Evolutionary conservation across 2,113 vertebrate species (phyloP).

Genomic region (Meles meles): DNA sequence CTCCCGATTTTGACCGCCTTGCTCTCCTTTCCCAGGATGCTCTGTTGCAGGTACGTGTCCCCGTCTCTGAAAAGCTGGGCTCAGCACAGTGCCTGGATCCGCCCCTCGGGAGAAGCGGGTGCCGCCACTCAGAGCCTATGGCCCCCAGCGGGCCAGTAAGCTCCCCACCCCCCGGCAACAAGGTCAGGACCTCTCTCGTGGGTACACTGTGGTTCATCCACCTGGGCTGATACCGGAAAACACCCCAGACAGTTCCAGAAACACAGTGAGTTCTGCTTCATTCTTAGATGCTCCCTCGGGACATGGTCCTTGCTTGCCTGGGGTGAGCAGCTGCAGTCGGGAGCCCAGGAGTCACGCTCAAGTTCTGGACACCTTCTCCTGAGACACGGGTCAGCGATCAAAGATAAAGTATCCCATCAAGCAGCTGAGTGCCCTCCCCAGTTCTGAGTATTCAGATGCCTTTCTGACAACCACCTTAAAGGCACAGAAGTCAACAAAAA

Average conservation of each 20-base stretch:
- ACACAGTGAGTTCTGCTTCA: neutral
- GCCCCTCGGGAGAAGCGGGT: neutral
- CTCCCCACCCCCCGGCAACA: neutral
- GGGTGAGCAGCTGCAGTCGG: rapidly evolving
- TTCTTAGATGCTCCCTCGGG: rapidly evolving
- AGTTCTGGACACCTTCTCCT: neutral
- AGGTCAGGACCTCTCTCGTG: neutral
- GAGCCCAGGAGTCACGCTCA: rapidly evolving
- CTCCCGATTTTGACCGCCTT: rapidly evolving
- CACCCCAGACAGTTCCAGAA: neutral
- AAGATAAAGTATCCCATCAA: neutral
- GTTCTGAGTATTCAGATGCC: neutral
- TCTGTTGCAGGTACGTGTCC: rapidly evolving
- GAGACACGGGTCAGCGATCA: neutral
- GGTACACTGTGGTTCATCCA: neutral
- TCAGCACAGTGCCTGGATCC: rapidly evolving
- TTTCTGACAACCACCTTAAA: neutral
- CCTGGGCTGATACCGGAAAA: neutral
- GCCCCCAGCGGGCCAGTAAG: neutral
- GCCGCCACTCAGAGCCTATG: rapidly evolving
- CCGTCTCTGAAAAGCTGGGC: rapidly evolving
- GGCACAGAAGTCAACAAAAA: neutral
- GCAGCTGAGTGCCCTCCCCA: neutral
- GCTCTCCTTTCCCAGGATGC: neutral
- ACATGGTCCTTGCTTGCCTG: neutral